phyloP scores from a whole-genome alignment of 2,888 invertebrate species.

The Phortica magna region DNA sequence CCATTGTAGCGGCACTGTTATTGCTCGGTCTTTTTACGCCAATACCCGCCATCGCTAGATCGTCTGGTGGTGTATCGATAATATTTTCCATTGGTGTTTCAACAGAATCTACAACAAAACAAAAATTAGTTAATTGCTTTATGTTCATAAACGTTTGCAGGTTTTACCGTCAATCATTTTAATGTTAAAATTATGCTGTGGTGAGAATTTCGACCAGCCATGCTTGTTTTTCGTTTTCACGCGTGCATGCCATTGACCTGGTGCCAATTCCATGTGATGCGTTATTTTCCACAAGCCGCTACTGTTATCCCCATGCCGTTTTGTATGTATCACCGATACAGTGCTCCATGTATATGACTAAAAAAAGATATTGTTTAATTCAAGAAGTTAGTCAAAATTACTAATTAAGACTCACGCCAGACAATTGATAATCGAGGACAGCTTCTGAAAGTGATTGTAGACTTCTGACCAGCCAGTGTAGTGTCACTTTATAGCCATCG shows the following conservation, averaged over 20 bases:
- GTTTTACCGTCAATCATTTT: conserved; percentile 54
- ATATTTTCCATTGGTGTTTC: conserved; percentile 38
- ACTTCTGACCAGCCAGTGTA: conserved; percentile 75
- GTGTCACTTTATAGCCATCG: conserved; percentile 66
- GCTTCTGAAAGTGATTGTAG: conserved; percentile 74
- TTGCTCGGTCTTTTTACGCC: conserved; percentile 43
- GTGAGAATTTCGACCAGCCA: conserved; percentile 76
- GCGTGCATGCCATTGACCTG: conserved; percentile 74
- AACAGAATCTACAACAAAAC: conserved; percentile 37
- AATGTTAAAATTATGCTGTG: conserved; percentile 66
- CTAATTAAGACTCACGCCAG: conserved; percentile 64
- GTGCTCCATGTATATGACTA: conserved; percentile 73
- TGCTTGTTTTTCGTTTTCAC: conserved; percentile 72
- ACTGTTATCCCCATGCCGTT: conserved; percentile 63
- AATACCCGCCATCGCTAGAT: conserved; percentile 64
- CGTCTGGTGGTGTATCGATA: conserved; percentile 59
- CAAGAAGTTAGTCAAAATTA: conserved; percentile 1
- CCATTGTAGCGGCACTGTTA: not conserved
- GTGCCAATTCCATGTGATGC: conserved; percentile 71
- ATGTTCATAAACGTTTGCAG: not conserved
- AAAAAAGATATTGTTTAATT: not conserved
- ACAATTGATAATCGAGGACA: conserved; percentile 72
- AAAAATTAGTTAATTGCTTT: not conserved
- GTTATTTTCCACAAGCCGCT: conserved; percentile 75
- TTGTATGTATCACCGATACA: conserved; percentile 68